These are phyloP conservation scores for Chelonoidis abingdonii DNA, from an alignment of 2,113 vertebrate genomes.

Conservation along the genomic window DNA sequence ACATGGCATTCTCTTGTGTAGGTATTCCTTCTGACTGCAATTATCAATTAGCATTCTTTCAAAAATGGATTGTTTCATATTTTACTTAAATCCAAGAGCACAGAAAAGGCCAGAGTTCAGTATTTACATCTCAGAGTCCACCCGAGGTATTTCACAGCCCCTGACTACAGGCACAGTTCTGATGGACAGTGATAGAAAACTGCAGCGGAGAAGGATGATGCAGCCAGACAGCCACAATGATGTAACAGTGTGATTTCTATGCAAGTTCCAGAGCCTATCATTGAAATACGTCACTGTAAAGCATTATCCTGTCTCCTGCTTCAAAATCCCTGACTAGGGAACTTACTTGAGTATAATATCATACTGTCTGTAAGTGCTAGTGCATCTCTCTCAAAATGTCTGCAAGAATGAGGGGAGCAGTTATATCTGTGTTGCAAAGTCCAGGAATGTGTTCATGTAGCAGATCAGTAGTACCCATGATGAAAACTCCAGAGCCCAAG, in stretches of 20 bases:
- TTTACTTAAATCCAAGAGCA: neutral
- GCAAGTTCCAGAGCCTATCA: neutral
- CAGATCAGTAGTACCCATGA: accelerated
- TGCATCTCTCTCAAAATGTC: accelerated
- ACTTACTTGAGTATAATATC: neutral
- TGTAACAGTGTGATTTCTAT: accelerated
- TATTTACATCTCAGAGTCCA: neutral
- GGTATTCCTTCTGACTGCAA: neutral
- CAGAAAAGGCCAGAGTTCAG: neutral
- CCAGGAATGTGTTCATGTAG: neutral
- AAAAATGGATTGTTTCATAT: neutral
- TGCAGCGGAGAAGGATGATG: neutral
- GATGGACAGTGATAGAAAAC: neutral
- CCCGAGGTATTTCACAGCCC: neutral
- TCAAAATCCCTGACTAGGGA: neutral
- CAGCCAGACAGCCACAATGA: accelerated
- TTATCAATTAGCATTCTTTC: neutral
- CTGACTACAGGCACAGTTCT: neutral
- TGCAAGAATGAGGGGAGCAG: neutral
- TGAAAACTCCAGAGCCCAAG: accelerated
- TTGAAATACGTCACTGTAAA: neutral
- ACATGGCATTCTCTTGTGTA: neutral
- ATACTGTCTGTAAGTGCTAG: neutral
- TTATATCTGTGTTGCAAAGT: neutral
- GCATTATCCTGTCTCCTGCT: neutral